Base-by-base conservation (phyloP, 2,888 invertebrate genomes). In the Trisateles emortualis region DNA sequence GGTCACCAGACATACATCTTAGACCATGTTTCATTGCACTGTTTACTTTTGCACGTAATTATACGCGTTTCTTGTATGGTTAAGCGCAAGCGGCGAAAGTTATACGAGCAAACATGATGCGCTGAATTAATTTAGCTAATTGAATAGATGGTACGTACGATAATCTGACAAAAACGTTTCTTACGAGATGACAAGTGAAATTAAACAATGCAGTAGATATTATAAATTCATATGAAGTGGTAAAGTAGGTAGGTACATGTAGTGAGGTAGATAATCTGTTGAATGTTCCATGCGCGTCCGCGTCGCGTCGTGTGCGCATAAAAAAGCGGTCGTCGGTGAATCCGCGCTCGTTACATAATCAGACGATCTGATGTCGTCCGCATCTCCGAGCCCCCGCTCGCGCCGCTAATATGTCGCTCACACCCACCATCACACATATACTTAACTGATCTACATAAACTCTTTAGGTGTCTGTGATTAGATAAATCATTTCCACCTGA, bases 261-360 rank as follows among this genome's bases (percentile, higher is more conserved):
- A 43, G 33, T 59, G 63, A 22, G 41, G 56, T 53, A 80, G 85
- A 83, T 84, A 81, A 86, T 84, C 84, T 81, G 80, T 76, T 79
- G 81, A 76, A 83, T 71, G 55, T 72, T 65, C 66, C 58, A 70
- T 70, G 69, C 69, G 66, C 54, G 74, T 66, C 68, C 54, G 63
- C 50, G 58, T 35, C 36, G 63, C 50, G 58, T 35, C 36, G 49
- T 44, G 48, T 50, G 52, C 63, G 41, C 76, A 59, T 58, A 78
- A 80, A 81, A 83, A 83, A 79, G 63, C 64, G 61, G 64, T 66
- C 67, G 77, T 47, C 67, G 67, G 63, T 57, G 73, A 68, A 74
- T 77, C 79, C 75, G 78, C 72, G 78, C 81, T 77, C 74, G 78
- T 86, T 86, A 84, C 84, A 80, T 85, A 85, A 87, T 85, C 83